phyloP scores from a whole-genome alignment of 2,113 vertebrate genomes.

The Tapirus terrestris region DNA sequence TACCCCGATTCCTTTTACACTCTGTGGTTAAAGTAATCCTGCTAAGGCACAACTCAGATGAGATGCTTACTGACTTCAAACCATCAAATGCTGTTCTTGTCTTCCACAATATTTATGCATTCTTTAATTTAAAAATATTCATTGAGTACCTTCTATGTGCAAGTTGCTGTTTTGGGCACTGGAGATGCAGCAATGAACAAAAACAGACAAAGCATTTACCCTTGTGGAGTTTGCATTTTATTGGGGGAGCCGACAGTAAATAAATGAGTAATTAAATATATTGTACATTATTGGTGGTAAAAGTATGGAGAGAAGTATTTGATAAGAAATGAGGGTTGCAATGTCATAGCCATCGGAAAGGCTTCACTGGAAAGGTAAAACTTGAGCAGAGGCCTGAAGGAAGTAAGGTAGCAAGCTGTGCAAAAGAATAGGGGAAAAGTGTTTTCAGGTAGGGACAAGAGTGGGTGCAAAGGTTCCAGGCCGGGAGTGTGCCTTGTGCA shows the following conservation, averaged over 20 bases:
- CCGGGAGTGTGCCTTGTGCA: background rate
- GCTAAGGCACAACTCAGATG: background rate
- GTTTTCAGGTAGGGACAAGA: background rate
- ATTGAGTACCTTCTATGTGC: background rate
- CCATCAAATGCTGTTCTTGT: background rate
- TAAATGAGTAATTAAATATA: background rate
- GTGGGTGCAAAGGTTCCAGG: background rate
- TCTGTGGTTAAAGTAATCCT: background rate
- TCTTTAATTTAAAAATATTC: background rate
- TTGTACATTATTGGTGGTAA: background rate
- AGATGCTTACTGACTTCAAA: background rate
- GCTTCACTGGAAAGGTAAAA: background rate
- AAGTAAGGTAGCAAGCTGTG: background rate
- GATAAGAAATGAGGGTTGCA: background rate
- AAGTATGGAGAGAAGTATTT: background rate
- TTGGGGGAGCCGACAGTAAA: background rate
- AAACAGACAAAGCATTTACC: background rate
- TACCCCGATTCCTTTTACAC: background rate
- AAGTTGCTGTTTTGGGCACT: background rate
- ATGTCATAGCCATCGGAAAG: background rate
- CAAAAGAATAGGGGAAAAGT: background rate
- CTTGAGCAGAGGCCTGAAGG: background rate
- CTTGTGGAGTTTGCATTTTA: background rate
- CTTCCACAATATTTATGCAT: background rate
- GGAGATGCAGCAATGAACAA: background rate